Percentiles rank a stretch among this genome's conserved stretches.
phyloP scores from a whole-genome alignment of 2,797 vertebrate genomes.

The Hyperoplus lanceolatus region DNA sequence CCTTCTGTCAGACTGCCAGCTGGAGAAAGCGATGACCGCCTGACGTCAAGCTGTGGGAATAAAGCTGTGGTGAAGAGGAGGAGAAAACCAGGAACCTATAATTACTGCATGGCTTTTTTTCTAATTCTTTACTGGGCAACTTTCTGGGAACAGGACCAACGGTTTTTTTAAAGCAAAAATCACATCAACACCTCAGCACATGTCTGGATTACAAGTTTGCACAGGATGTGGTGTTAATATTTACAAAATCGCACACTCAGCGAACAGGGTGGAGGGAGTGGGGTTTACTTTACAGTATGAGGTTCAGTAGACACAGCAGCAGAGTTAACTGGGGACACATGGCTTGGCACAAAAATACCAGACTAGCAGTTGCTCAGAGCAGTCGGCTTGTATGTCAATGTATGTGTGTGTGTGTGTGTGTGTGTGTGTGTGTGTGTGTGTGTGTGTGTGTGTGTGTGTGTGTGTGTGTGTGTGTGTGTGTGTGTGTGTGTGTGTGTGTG shows the following conservation, averaged over 20 bases:
- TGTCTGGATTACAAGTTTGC: slow-evolving; percentile 24
- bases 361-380: slow-evolving; percentile 63
- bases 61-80: slow-evolving; percentile 62
- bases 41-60: slow-evolving; percentile 74
- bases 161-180: slow-evolving; percentile 9
- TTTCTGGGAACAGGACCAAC: slow-evolving; percentile 43
- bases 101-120: slow-evolving; percentile 62
- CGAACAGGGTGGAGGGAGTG: slow-evolving; percentile 10
- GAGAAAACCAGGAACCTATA: slow-evolving; percentile 58
- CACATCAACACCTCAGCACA: slow-evolving; percentile 44
- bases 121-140: slow-evolving; percentile 56
- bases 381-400: slow-evolving; percentile 54
- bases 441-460: too few relatives aligned
- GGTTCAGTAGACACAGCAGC: slow-evolving; percentile 22
- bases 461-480: too few relatives aligned
- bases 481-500: too few relatives aligned
- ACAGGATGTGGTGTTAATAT: slow-evolving; percentile 22
- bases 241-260: slow-evolving; percentile 33
- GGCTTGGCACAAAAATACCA: slow-evolving; percentile 38
- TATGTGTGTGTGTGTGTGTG: slow-evolving; percentile 41
- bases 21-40: slow-evolving; percentile 44
- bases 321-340: slow-evolving; percentile 36
- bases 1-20: slow-evolving; percentile 52
- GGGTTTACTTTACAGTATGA: slow-evolving; percentile 35
- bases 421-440: too few relatives aligned